Base-by-base conservation (phyloP, 2,797 vertebrate species). In the Helicolenus hilgendorfi region DNA sequence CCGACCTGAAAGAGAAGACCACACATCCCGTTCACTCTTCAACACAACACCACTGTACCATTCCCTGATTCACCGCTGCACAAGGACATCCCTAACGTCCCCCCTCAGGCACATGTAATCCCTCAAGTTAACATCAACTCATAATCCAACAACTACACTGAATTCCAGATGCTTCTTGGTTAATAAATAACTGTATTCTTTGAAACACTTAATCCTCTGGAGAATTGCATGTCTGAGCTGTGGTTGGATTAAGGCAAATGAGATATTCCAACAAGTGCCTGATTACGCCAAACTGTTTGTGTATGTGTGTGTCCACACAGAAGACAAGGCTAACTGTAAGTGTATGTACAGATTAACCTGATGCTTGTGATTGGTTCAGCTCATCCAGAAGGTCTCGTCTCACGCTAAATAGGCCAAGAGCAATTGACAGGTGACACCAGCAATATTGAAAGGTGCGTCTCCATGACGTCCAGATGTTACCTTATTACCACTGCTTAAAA, bases 1-100 rank as follows among this genome's bases (percentile, higher is more conserved):
- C 94, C 89, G 73, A 96, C 95, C 96, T 97, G 95, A 72, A 95
- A 95, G 45, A 79, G 38, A 87, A 83, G 53, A 91, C 14, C 85
- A 84, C 75, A 92, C 89, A 92, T 89, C 45, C 55, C 45, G 14
- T 83, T 95, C 36, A 88, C 35, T 67, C 70, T 58, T 77, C 83
- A 72, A 13, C 85, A 83, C n/a, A 74, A 79, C 4, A 65, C 41
- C 49, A 26, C 56, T 68, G 53, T 22, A 78, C 65, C 53, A 70
- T 72, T 75, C 41, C 80, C 36, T 80, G 62, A 80, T 41, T 36
- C 60, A 49, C 73, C 2, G 3, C 87, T 78, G 73, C 55, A 78
- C 62, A 49, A 55, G 58, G 79, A 74, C 87, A 64, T 78, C 77
- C 80, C 65, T 85, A 72, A 79, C 76, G 83, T 81, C 89, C 77